phyloP scores from a whole-genome alignment of 2,113 vertebrate genomes.

The Pavo muticus region DNA sequence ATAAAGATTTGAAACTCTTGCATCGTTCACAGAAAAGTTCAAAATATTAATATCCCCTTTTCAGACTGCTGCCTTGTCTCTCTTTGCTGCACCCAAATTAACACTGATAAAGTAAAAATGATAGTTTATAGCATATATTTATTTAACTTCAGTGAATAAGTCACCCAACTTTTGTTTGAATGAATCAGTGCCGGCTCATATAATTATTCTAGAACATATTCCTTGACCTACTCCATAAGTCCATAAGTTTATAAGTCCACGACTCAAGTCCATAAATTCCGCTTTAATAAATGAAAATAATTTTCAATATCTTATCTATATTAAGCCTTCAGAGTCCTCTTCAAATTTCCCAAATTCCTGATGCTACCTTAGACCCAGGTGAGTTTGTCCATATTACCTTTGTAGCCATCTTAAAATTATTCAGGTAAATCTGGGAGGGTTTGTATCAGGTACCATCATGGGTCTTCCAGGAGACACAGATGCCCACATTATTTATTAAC shows the following conservation, averaged over 20 bases:
- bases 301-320: not conserved
- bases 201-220: not conserved
- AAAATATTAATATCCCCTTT: not conserved
- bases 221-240: not conserved
- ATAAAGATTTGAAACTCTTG: not conserved
- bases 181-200: not conserved
- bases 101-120: not conserved
- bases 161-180: not conserved
- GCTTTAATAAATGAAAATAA: not conserved
- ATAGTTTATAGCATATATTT: not conserved
- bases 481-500: not conserved
- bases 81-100: not conserved
- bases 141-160: not conserved
- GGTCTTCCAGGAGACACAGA: not conserved
- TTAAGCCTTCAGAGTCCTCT: not conserved
- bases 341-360: not conserved
- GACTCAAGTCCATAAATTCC: not conserved
- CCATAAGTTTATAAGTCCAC: not conserved
- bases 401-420: not conserved
- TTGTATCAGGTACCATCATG: not conserved
- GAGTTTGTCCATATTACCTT: not conserved
- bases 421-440: not conserved
- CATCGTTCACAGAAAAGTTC: not conserved
- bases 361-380: not conserved
- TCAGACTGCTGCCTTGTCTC: not conserved